Conservation (phyloP, 2,888 invertebrate species). For the Drosophila mimica region DNA sequence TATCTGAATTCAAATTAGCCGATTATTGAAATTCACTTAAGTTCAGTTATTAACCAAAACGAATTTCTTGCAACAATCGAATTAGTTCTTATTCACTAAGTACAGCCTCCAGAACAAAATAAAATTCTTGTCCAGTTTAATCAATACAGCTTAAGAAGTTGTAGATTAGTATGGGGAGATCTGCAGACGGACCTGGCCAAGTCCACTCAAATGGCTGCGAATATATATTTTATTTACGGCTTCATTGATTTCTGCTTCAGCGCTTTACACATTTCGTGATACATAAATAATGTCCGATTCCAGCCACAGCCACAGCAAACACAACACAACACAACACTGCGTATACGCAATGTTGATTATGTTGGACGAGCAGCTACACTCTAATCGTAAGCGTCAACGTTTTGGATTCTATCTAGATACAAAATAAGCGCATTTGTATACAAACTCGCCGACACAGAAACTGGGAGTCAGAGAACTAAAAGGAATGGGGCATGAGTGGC, state of each 20-base stretch:
- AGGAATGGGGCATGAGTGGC: background rate
- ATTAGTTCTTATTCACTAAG: background rate
- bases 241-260: background rate
- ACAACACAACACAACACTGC: background rate
- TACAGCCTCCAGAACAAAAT: background rate
- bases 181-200: background rate
- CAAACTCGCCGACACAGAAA: background rate
- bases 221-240: background rate
- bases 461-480: background rate
- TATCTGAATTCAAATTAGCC: background rate
- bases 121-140: background rate
- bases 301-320: background rate
- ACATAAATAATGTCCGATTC: background rate
- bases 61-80: background rate
- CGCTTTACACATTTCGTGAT: background rate
- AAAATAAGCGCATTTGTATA: slow-evolving; percentile 6
- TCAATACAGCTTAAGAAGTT: background rate
- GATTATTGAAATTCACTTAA: background rate
- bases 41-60: background rate
- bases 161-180: background rate
- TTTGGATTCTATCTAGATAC: slow-evolving; percentile 59
- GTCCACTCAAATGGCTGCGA: background rate
- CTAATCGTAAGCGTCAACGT: slow-evolving; percentile 2
- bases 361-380: slow-evolving; percentile 28
- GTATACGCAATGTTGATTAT: slow-evolving; percentile 21